Base-by-base conservation (phyloP, 2,113 vertebrate genomes). In the Entomyzon cyanotis region DNA sequence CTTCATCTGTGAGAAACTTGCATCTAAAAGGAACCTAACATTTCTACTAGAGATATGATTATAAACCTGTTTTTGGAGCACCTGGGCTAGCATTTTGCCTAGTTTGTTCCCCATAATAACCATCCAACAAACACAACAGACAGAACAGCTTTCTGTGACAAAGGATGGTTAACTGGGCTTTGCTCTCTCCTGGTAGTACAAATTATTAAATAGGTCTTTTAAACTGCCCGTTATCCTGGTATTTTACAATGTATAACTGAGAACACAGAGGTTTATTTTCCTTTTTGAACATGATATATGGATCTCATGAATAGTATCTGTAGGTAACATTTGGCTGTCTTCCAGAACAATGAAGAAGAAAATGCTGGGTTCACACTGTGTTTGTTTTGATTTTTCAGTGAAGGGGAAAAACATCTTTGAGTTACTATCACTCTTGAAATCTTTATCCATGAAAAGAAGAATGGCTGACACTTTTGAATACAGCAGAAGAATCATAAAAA, bases 121-220 rank as follows among this genome's bases (percentile, higher is more conserved):
- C 23, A 71, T 84, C 65, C 94, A 91, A 35, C 52, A 85, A 96
- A 71, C 7, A 64, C 58, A 94, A 79, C 17, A 86, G 55, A 89
- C 21, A 87, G 56, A 93, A 86, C 49, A 88, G 39, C 30, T 81
- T 91, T 70, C 33, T 75, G 15, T 91, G 69, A 96, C 80, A 93
- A 87, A 81, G 50, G 30, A 96, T 46, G 31, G 88, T 96, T 94
- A 94, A 96, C 89, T 64, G 47, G 19, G 80, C 42, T 90, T 95
- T 91, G 59, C 12, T 94, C 88, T 96, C 87, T 84, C 68, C 71
- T 44, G 8, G 15, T 90, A 75, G 63, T 87, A 62, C 39, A 94
- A 89, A 93, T 93, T 25, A 95, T 95, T 70, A 67, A 94, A 94
- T 35, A 88, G 39, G 55, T 84, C 49, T 89, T 88, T 87, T 77